Evolutionary conservation across 2,888 invertebrate species (phyloP).

Genomic region (Drosophila mayaguana): DNA sequence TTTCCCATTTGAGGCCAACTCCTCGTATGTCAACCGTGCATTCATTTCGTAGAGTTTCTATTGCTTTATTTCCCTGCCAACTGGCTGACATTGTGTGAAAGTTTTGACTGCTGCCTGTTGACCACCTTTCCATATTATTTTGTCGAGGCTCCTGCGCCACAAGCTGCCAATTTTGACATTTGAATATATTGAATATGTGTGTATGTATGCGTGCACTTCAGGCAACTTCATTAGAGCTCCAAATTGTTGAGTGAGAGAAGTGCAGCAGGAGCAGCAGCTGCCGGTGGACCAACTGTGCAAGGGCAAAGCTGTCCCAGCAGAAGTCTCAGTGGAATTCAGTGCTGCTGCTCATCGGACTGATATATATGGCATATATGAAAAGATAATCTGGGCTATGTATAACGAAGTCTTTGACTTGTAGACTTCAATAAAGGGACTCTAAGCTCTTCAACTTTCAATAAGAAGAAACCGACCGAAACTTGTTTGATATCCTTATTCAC

Average conservation of each 20-base stretch:
- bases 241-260: background rate
- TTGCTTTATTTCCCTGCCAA: conserved; percentile 43
- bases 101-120: conserved; percentile 37
- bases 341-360: too few species aligned
- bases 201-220: background rate
- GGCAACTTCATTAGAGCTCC: background rate
- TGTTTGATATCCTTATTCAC: too few species aligned
- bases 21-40: conserved; percentile 54
- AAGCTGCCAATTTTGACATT: conserved; percentile 49
- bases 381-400: too few species aligned
- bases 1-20: background rate
- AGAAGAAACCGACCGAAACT: too few species aligned
- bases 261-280: background rate
- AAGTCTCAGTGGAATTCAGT: too few species aligned
- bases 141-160: conserved; percentile 5
- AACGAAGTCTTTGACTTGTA: too few species aligned
- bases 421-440: too few species aligned
- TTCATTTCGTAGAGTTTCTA: conserved; percentile 41
- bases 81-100: conserved; percentile 48
- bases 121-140: conserved; percentile 27
- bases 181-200: conserved; percentile 16
- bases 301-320: too few species aligned
- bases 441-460: too few species aligned
- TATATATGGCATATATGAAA: too few species aligned
- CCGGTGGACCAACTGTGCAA: too few species aligned